Conservation (phyloP, 2,797 vertebrate genomes). For the Serranus cabrilla region DNA sequence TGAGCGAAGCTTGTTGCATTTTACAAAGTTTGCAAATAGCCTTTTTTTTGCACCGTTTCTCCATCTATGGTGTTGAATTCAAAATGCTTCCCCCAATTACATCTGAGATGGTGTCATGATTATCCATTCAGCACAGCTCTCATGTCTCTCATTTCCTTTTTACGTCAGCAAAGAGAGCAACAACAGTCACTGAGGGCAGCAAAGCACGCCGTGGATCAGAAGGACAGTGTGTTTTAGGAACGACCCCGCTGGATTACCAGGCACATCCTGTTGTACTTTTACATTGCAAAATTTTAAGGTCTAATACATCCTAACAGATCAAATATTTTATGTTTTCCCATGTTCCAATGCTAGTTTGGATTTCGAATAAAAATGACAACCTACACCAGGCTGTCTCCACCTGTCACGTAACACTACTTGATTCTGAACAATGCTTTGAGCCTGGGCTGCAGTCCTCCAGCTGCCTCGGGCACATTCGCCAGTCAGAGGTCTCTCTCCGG, state of each 20-base stretch:
- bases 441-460: constrained; percentile 33
- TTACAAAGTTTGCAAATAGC: constrained; percentile 8
- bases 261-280: background rate
- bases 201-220: constrained; percentile 11
- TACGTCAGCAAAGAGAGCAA: constrained; percentile 11
- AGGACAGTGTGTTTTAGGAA: constrained; percentile 20
- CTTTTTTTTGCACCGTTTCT: constrained; percentile 5
- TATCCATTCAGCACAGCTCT: constrained; percentile 34
- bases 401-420: constrained; percentile 21
- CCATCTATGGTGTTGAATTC: constrained; percentile 4
- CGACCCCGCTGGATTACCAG: background rate
- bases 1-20: constrained; percentile 2
- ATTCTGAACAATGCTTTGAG: constrained; percentile 36
- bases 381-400: constrained; percentile 3
- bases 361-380: constrained; percentile 16
- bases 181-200: constrained; percentile 18
- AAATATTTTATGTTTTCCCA: constrained; percentile 17
- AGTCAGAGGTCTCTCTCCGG: constrained; percentile 33
- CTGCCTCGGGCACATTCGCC: constrained; percentile 54
- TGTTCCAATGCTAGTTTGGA: constrained; percentile 20
- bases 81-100: constrained; percentile 12
- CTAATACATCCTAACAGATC: constrained; percentile 2
- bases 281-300: background rate
- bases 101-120: constrained; percentile 33
- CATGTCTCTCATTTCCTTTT: constrained; percentile 16